Evolutionary conservation across 2,888 invertebrate genomes (phyloP), one percentile per base, ranked within the genome.

Genomic region (Ptychoptera contaminata): DNA sequence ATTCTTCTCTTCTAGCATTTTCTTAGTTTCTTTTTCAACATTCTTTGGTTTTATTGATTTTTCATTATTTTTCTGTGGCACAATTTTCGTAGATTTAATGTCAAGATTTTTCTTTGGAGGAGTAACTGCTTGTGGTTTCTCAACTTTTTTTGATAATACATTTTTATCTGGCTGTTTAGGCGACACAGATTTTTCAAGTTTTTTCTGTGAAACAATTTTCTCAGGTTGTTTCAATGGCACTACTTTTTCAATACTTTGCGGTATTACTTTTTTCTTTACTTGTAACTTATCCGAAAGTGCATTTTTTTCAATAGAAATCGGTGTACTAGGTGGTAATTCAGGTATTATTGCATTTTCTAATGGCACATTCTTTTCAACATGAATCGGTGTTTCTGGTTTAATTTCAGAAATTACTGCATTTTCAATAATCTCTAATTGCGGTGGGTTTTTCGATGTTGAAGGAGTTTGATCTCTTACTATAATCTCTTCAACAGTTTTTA

Each of bases 401-500:
- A 30, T 39, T 38, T 38, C 38, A 23, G 23, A 3, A 23, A 23
- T 23, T 23, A 23, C 7, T 23, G 23, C 4, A 5, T 23, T 23
- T 23, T 23, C 23, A 23, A 7, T 23, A 3, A 23, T 23, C 7
- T 23, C 23, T 23, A 23, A 23, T 23, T 5, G 3, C 7, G 41
- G 38, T 38, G 40, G 44, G 40, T 16, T 42, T 44, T 30, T 47
- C 44, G 15, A 47, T 43, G 39, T 40, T 32, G 16, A 29, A 31
- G 9, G 11, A 32, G 11, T 39, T 39, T 30, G 11, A 2, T 39
- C 30, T 39, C 29, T 12, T 12, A 15, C 16, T 15, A 31, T 16
- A 40, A 16, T 40, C 14, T 40, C 40, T 9, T 49, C 50, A 14
- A 50, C 23, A 12, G 43, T 49, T 37, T 47, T 48, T 12, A 54